Conservation (phyloP, 37 sponge, comb jelly and placozoan genomes). For the Theonella swinhoei region DNA sequence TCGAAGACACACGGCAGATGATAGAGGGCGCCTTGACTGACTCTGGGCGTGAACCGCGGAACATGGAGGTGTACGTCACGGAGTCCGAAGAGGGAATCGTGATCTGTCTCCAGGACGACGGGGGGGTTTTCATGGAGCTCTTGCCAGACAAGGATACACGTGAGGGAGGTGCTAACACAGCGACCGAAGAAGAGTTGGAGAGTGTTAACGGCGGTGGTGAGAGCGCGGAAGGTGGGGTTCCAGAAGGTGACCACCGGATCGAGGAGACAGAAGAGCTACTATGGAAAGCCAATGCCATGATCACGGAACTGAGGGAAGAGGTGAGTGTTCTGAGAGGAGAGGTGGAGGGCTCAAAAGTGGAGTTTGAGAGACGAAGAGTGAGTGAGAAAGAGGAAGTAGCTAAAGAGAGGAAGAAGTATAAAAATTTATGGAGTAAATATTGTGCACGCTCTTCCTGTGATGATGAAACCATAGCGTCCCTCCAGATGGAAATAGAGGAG, state of each 20-base stretch:
- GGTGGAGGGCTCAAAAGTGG: too few relatives aligned
- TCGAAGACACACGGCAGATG: conserved; percentile 26
- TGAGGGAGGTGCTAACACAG: too few relatives aligned
- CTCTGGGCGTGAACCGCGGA: neutral
- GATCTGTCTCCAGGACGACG: conserved; percentile 15
- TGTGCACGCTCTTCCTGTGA: neutral
- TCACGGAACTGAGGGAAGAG: neutral
- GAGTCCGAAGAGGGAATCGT: neutral
- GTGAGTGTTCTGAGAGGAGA: neutral
- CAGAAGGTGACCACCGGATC: too few relatives aligned
- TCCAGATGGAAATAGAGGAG: too few relatives aligned
- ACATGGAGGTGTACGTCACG: conserved; percentile 15
- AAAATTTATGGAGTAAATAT: conserved; percentile 2
- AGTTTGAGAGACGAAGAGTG: too few relatives aligned
- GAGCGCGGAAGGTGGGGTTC: too few relatives aligned
- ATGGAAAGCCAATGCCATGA: too few relatives aligned
- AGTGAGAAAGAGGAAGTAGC: conserved; percentile 9
- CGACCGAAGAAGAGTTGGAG: too few relatives aligned
- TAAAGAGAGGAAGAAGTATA: conserved; percentile 20
- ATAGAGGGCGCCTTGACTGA: conserved; percentile 7
- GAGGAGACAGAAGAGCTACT: too few relatives aligned
- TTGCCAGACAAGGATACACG: too few relatives aligned
- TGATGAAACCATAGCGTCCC: too few relatives aligned
- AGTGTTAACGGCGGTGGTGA: neutral
- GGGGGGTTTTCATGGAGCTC: conserved; percentile 14